Base-by-base conservation (phyloP, 2,113 vertebrate species). In the Rhinogobius similis region DNA sequence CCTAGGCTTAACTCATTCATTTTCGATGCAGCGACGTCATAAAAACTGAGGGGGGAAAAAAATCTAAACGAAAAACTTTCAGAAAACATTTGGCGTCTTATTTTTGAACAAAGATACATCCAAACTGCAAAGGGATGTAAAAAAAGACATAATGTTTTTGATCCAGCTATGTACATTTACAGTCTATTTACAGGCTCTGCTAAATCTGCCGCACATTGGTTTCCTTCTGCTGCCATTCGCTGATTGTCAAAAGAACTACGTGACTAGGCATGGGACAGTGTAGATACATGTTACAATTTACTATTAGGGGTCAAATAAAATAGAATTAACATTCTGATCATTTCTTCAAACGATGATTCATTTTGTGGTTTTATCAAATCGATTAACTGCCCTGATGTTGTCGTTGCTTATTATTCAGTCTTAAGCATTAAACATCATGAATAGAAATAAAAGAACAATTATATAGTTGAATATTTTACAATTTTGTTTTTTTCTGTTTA, bases 211-310 rank as follows among this genome's bases (percentile, higher is more conserved):
- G 87, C 84, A 83, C 88, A 84, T 86, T 83, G 84, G 88, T 88
- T 83, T 89, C 88, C 83, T 79, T 91, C 83, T 67, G 83, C 55
- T 85, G 86, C 82, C 20, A 77, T 74, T 90, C 84, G 74, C 85
- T 91, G 90, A 91, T 91, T 91, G 90, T 91, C 90, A 91, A 91
- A 90, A 87, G 85, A 88, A 88, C 87, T 82, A 90, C 87, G 87
- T 84, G 85, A 89, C 55, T 58, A 58, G 55, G 55, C 55, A 58
- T 29, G 55, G 55, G 55, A 58, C 55, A 29, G 55, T 58, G 12
- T 18, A n/a, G n/a, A 21, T 50, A 10, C 18, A n/a, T 9, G 18
- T 2, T 44, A 20, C 3, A 48, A n/a, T 48, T 20, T 20, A 3
- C 1, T 48, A 21, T 10, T 2, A 2, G 46, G 46, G 46, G 46